phyloP scores from a whole-genome alignment of 2,888 invertebrate genomes.

The Caradrina clavipalpis region DNA sequence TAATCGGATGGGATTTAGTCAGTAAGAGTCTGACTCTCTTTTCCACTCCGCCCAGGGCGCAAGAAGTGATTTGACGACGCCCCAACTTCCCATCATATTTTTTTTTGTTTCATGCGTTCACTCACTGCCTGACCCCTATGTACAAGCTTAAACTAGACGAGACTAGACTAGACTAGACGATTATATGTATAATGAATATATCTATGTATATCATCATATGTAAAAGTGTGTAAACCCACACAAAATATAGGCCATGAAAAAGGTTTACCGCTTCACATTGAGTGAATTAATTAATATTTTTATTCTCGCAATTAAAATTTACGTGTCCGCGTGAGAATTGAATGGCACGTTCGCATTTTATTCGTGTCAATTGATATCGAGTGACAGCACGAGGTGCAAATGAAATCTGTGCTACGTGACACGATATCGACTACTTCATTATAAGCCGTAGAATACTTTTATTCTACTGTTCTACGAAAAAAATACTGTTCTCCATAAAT shows the following conservation, averaged over 20 bases:
- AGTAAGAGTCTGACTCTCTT: too few relatives aligned
- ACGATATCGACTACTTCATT: neutral
- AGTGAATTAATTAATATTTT: conserved; percentile 50
- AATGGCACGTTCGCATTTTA: conserved; percentile 49
- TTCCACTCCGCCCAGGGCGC: too few relatives aligned
- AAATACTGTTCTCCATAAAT: too few relatives aligned
- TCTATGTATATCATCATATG: too few relatives aligned
- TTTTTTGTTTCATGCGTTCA: conserved; percentile 37
- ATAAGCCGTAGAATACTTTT: neutral
- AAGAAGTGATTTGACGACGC: too few relatives aligned
- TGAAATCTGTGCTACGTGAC: conserved; percentile 34
- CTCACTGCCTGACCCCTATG: neutral
- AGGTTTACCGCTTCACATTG: conserved; percentile 36
- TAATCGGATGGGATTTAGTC: too few relatives aligned
- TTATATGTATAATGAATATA: too few relatives aligned
- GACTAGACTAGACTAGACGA: too few relatives aligned
- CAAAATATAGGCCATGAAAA: conserved; percentile 24
- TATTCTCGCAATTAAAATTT: conserved; percentile 50
- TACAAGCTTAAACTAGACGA: too few relatives aligned
- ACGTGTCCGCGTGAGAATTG: conserved; percentile 46
- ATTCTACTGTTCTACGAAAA: neutral
- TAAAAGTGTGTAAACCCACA: too few relatives aligned
- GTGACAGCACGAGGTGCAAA: conserved; percentile 30
- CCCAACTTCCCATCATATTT: too few relatives aligned
- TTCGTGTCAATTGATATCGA: conserved; percentile 52